Percentiles rank a stretch among this genome's conserved stretches.
Conservation (phyloP, 1,140 invertebrate genomes). For the Nasonia giraulti region DNA sequence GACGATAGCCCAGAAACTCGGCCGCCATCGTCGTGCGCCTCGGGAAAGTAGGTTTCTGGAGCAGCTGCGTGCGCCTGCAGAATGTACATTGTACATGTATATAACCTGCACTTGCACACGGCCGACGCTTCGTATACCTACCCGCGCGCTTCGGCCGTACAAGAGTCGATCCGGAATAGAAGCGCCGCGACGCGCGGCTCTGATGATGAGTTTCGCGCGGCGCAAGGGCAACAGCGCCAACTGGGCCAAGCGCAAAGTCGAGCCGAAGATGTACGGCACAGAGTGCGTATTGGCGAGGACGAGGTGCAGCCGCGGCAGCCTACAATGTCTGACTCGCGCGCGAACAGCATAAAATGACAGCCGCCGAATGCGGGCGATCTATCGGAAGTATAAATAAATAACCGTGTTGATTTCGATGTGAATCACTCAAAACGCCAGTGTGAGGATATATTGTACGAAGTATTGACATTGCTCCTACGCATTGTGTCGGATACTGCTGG, state of each 20-base stretch:
- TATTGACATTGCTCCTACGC: too few relatives aligned
- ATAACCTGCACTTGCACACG: not conserved
- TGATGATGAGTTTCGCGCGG: constrained; percentile 30
- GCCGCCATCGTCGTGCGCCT: constrained; percentile 1
- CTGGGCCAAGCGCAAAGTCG: constrained; percentile 57
- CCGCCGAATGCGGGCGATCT: too few relatives aligned
- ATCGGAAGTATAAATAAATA: too few relatives aligned
- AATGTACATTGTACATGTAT: not conserved
- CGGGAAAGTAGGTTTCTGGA: constrained; percentile 58
- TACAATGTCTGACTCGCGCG: too few relatives aligned
- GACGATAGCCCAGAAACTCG: constrained; percentile 30
- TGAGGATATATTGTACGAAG: too few relatives aligned
- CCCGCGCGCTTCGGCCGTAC: not conserved
- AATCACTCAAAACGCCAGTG: too few relatives aligned
- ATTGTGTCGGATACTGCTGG: too few relatives aligned
- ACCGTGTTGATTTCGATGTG: too few relatives aligned
- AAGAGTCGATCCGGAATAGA: constrained; percentile 37
- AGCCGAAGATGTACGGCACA: constrained; percentile 1
- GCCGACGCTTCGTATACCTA: not conserved
- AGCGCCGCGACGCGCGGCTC: not conserved
- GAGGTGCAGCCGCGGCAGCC: not conserved
- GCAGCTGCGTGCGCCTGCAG: constrained; percentile 27
- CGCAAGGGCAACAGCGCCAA: constrained; percentile 53
- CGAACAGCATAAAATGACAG: too few relatives aligned
- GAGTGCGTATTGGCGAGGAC: not conserved